phyloP scores from a whole-genome alignment of 2,888 invertebrate species.

The Colletes collaris region DNA sequence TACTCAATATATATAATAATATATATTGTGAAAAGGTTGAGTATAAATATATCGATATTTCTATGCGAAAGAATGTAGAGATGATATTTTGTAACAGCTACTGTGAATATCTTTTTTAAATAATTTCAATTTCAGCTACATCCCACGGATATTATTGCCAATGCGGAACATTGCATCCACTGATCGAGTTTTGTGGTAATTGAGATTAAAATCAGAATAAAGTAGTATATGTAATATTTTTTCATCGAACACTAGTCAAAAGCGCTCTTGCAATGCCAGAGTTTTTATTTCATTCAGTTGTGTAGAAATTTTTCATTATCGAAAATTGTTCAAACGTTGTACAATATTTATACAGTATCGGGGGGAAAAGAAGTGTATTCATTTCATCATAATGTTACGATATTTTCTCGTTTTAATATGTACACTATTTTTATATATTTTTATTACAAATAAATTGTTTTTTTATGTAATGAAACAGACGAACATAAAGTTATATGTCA shows the following conservation, averaged over 20 bases:
- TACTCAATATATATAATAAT: constrained; percentile 60
- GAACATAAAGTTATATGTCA: background rate
- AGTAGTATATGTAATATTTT: background rate
- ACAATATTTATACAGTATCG: constrained; percentile 72
- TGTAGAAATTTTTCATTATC: background rate
- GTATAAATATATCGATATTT: constrained; percentile 66
- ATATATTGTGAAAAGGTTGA: constrained; percentile 75
- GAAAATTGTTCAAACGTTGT: background rate
- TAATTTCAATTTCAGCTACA: constrained; percentile 78
- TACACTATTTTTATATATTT: constrained; percentile 36
- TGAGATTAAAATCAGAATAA: constrained; percentile 12
- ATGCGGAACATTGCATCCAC: constrained; percentile 59
- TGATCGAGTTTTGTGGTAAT: constrained; percentile 44
- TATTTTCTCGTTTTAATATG: constrained; percentile 13
- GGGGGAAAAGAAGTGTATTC: constrained; percentile 67
- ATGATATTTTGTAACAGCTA: background rate
- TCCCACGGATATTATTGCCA: constrained; percentile 40
- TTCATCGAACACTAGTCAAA: constrained; percentile 3
- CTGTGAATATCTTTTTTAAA: constrained; percentile 9
- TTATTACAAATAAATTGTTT: constrained; percentile 27
- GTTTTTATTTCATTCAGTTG: background rate
- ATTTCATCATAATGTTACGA: constrained; percentile 20
- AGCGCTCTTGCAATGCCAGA: constrained; percentile 40
- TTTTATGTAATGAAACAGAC: constrained; percentile 7
- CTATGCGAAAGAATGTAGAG: background rate